Evolutionary conservation across 2,113 vertebrate genomes (phyloP), one percentile per base, ranked within the genome.

Genomic region (Odocoileus hemionus): DNA sequence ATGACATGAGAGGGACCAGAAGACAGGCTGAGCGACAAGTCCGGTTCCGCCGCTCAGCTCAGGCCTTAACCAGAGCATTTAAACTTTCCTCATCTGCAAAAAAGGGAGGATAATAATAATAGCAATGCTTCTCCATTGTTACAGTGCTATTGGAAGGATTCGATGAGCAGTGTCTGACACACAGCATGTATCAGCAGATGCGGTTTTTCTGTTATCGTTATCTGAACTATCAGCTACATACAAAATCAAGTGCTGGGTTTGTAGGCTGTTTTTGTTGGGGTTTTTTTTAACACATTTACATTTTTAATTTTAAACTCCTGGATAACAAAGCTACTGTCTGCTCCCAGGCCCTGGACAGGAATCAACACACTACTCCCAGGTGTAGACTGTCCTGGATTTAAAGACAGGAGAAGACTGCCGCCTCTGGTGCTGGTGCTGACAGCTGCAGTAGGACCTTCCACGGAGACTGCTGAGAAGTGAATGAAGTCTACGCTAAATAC

Each of bases 231-330:
- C 57, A 10, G 14, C 55, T 94, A 96, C 8, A 70, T 30, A 94
- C 28, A 92, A 94, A 96, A 94, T 45, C 79, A 93, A 88, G 43
- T 50, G n/a, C 82, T 82, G 54, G 39, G 26, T 90, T 90, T 90
- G 45, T 54, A 30, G 54, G 70, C 54, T 87, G 6, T 57, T 87
- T 86, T 50, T 50, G 47, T 50, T 50, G 47, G 13, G 2, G 11
- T 47, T 23, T 5, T 45, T 36, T 50, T 82, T 57, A 58, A 76
- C 30, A 50, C 50, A 92, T 33, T 82, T 94, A 76, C 50, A 82
- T 36, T 61, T 91, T 86, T 26, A 7, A 54, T 45, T 45, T 83
- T 84, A 70, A 96, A 86, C 50, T 95, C 76, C 54, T 86, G 28
- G 87, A 86, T 54, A 90, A 58, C n/a, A 94, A 91, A 58, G 36